phyloP scores from a whole-genome alignment of 1,140 invertebrate genomes.

The Ditylenchus dipsaci region DNA sequence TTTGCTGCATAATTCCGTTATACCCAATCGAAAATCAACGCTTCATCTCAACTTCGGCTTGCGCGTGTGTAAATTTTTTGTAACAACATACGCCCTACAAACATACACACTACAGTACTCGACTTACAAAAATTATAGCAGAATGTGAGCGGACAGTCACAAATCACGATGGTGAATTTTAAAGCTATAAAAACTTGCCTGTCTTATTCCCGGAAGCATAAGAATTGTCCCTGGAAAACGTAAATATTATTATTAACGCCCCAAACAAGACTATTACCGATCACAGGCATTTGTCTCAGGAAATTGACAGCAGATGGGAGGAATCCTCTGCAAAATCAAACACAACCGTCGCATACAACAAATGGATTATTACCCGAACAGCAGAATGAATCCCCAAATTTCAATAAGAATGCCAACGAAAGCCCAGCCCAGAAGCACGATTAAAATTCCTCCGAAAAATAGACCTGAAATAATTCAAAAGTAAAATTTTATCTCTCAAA shows the following conservation, averaged over 20 bases:
- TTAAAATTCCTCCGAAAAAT: constrained; percentile 87
- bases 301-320: constrained; percentile 69
- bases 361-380: constrained; percentile 63
- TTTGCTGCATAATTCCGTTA: too few species aligned
- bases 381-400: constrained; percentile 69
- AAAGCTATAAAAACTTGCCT: constrained; percentile 58
- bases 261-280: constrained; percentile 58
- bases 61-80: too few species aligned
- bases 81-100: too few species aligned
- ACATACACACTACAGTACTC: too few species aligned
- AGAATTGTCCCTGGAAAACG: constrained; percentile 59
- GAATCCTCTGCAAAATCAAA: constrained; percentile 63
- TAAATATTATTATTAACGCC: too few species aligned
- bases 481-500: too few species aligned
- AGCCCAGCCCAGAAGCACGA: constrained; percentile 92
- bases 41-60: too few species aligned
- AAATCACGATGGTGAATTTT: neutral
- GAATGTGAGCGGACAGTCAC: neutral
- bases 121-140: too few species aligned
- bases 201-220: constrained; percentile 65
- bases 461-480: constrained; percentile 62
- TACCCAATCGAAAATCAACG: too few species aligned
- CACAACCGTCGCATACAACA: constrained; percentile 10
- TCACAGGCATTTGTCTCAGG: constrained; percentile 65
- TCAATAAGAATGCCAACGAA: constrained; percentile 92